These are phyloP conservation scores for Lycorma delicatula DNA, from an alignment of 1,140 invertebrate species.

Conservation along the genomic window DNA sequence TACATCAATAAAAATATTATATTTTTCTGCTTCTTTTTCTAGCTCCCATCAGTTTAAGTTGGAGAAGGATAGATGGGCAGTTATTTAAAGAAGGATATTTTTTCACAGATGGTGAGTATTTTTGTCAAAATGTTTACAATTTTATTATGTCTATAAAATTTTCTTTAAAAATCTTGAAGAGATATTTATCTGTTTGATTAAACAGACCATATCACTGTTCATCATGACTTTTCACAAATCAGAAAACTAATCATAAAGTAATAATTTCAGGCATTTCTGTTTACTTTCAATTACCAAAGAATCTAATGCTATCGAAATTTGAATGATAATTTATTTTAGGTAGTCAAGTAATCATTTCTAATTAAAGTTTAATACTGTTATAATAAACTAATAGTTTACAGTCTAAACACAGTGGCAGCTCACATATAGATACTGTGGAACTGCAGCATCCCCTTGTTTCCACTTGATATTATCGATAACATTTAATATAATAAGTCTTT, in stretches of 20 bases:
- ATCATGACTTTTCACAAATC: not conserved
- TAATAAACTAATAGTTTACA: too few relatives aligned
- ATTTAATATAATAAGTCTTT: too few relatives aligned
- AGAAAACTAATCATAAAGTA: not conserved
- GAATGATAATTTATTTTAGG: too few relatives aligned
- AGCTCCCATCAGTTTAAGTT: conserved; percentile 53
- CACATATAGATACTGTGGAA: too few relatives aligned
- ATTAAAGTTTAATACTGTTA: too few relatives aligned
- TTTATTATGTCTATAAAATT: not conserved
- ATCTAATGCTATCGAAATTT: too few relatives aligned
- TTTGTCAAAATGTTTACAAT: not conserved
- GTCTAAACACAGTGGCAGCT: too few relatives aligned
- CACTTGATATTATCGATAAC: too few relatives aligned
- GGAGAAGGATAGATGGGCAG: conserved; percentile 12
- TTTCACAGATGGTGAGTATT: conserved; percentile 62
- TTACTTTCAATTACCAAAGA: not conserved
- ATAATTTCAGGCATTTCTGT: not conserved
- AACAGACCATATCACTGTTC: not conserved
- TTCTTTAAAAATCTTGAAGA: conserved; percentile 10
- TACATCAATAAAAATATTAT: not conserved
- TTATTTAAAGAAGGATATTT: conserved; percentile 74
- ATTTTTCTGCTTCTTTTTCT: conserved; percentile 29
- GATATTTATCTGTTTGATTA: not conserved
- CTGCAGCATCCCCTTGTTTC: too few relatives aligned
- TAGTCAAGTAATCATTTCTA: too few relatives aligned